Evolutionary conservation across 2,888 invertebrate species (phyloP).

Genomic region (Tenthredo scrophulariae): DNA sequence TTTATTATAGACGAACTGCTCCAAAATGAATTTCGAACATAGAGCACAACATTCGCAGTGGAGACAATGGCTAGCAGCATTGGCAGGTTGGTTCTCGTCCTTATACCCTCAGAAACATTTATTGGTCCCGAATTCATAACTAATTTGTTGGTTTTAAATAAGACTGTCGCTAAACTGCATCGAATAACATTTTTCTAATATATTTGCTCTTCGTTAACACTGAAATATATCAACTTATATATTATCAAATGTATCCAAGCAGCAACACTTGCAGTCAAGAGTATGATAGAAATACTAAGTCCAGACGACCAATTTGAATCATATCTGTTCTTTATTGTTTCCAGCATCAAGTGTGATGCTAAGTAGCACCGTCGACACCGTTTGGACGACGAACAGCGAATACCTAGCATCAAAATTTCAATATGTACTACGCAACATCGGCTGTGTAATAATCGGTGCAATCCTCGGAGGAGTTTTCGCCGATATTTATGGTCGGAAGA

Average conservation of each 20-base stretch:
- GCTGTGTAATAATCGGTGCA: slow-evolving; percentile 10
- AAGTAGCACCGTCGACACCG: background rate
- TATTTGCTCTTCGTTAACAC: background rate
- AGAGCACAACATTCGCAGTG: background rate
- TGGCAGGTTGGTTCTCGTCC: slow-evolving; percentile 17
- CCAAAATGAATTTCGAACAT: background rate
- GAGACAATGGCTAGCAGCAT: slow-evolving; percentile 40
- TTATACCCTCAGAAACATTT: background rate
- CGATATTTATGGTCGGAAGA: slow-evolving; percentile 17
- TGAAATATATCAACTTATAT: background rate
- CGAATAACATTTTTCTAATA: background rate
- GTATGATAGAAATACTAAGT: background rate
- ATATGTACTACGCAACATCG: background rate
- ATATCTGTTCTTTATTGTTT: background rate
- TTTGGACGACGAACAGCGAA: background rate
- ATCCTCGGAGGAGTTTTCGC: slow-evolving; percentile 6
- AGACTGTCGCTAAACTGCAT: background rate
- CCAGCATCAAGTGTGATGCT: background rate
- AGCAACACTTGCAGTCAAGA: background rate
- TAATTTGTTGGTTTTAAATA: background rate
- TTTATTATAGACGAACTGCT: background rate
- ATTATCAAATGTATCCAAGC: background rate
- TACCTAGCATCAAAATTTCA: background rate
- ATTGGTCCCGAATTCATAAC: background rate
- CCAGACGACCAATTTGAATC: background rate